A percentile compares a stretch with the other conserved stretches of the same genome.
Conservation (phyloP, 2,888 invertebrate species). For the Acronicta leporina region DNA sequence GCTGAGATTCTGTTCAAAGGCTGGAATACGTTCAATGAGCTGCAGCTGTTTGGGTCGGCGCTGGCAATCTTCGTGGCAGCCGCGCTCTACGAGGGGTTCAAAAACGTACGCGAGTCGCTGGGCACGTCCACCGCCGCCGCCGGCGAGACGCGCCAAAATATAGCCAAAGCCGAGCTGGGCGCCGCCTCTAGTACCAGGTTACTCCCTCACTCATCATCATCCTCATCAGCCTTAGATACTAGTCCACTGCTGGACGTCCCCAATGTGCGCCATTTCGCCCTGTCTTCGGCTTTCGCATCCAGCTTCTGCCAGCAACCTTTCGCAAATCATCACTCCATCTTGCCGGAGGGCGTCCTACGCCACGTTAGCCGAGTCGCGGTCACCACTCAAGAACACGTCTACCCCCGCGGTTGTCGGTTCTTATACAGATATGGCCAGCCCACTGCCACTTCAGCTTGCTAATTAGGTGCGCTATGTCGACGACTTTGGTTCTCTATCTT, state of each 20-base stretch:
- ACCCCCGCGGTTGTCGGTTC: too few species aligned
- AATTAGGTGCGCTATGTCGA: too few species aligned
- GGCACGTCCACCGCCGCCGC: constrained; percentile 52
- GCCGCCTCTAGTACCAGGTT: not conserved
- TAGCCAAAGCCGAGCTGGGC: constrained; percentile 70
- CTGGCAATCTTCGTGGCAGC: constrained; percentile 96
- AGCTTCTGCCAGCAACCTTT: too few species aligned
- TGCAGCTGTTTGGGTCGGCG: constrained; percentile 95
- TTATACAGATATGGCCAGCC: too few species aligned
- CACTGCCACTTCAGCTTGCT: too few species aligned
- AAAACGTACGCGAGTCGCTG: constrained; percentile 91
- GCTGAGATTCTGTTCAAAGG: constrained; percentile 94
- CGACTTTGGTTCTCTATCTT: too few species aligned
- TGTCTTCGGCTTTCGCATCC: too few species aligned
- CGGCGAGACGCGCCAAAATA: constrained; percentile 79
- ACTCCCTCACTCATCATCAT: not conserved
- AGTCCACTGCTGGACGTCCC: not conserved
- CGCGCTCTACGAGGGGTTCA: constrained; percentile 97
- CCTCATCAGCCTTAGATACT: not conserved
- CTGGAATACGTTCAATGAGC: constrained; percentile 92
- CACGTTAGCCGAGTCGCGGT: too few species aligned
- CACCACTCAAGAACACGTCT: too few species aligned
- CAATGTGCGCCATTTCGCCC: too few species aligned
- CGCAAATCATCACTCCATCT: too few species aligned
- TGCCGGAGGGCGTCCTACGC: too few species aligned